phyloP scores from a whole-genome alignment of 2,113 vertebrate species.

The Pluvianellus socialis region DNA sequence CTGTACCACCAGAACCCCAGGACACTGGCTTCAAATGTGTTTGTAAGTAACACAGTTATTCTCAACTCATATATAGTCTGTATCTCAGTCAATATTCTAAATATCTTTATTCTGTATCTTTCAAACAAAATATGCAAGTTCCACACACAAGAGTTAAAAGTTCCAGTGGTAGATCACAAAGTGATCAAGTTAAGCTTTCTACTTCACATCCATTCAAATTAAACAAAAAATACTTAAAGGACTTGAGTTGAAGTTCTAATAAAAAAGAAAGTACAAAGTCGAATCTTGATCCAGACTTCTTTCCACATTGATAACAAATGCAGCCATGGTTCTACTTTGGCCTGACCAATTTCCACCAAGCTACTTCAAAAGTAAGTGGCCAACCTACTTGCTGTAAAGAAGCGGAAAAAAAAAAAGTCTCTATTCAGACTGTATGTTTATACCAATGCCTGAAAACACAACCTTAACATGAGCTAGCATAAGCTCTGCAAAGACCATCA shows the following conservation, averaged over 20 bases:
- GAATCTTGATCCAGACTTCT: not conserved
- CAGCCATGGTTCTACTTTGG: not conserved
- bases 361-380: not conserved
- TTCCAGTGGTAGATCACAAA: not conserved
- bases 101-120: not conserved
- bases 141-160: not conserved
- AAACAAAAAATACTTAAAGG: not conserved
- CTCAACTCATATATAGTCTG: not conserved
- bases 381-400: not conserved
- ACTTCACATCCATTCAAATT: not conserved
- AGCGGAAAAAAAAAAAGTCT: not conserved
- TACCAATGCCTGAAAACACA: not conserved
- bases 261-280: not conserved
- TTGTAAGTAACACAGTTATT: not conserved
- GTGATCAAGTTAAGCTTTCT: not conserved
- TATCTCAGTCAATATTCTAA: not conserved
- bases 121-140: not conserved
- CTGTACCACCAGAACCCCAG: not conserved
- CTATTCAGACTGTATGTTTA: not conserved
- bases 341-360: not conserved
- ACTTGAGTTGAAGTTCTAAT: not conserved
- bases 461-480: not conserved
- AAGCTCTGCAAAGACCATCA: not conserved
- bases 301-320: not conserved
- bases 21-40: not conserved